Percentiles rank a stretch among this genome's conserved stretches.
Evolutionary conservation across 1,140 invertebrate species (phyloP).

Genomic region (Drosophila pallidifrons): DNA sequence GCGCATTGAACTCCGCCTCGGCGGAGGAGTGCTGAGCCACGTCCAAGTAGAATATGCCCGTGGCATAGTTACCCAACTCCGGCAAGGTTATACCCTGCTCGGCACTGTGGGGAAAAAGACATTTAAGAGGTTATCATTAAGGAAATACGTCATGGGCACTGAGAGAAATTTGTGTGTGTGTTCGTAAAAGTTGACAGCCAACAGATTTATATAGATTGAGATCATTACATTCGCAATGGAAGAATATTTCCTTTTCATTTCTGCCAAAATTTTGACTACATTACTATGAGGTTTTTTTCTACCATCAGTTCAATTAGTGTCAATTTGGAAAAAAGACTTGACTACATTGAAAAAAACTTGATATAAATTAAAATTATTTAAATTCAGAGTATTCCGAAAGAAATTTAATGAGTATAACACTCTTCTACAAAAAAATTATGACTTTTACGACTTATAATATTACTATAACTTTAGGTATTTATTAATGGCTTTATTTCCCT

Average conservation of each 20-base stretch:
- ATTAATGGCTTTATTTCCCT: too few species aligned
- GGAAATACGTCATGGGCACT: neutral
- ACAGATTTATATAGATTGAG: too few species aligned
- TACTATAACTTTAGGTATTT: too few species aligned
- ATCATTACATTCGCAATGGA: too few species aligned
- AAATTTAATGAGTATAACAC: too few species aligned
- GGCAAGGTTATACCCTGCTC: constrained; percentile 93
- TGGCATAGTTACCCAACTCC: constrained; percentile 95
- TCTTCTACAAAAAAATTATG: too few species aligned
- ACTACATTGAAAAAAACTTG: too few species aligned
- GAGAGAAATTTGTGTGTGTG: neutral
- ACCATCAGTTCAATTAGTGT: neutral
- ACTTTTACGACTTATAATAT: too few species aligned
- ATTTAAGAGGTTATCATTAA: neutral
- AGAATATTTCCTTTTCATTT: too few species aligned
- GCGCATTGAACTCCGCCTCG: constrained; percentile 92
- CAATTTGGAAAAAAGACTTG: neutral
- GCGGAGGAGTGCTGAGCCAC: constrained; percentile 92
- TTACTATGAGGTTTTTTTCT: neutral
- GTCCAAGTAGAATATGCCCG: constrained; percentile 97
- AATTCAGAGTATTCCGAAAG: too few species aligned
- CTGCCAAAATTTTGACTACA: neutral
- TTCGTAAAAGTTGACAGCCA: neutral
- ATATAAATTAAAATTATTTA: too few species aligned
- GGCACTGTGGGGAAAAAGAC: constrained; percentile 85